Evolutionary conservation across 2,113 vertebrate genomes (phyloP).

Genomic region (Salvelinus sp.): DNA sequence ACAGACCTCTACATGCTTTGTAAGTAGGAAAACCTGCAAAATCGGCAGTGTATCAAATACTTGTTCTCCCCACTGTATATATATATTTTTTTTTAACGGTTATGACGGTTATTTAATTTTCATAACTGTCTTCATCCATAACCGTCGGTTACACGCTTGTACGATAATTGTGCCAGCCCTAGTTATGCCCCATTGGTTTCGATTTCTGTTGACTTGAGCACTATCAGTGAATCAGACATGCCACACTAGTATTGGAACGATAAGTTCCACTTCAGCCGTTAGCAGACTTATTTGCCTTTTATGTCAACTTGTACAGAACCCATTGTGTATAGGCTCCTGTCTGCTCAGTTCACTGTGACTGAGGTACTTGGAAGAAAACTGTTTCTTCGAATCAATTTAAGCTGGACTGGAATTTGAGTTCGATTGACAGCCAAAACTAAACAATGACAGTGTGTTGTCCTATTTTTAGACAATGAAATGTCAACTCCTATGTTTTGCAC

Average conservation of each 20-base stretch:
- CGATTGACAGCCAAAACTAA: slow-evolving; percentile 50
- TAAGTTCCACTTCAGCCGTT: slow-evolving; percentile 29
- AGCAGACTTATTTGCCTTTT: not conserved
- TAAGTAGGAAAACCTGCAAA: too few relatives aligned
- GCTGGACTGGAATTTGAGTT: slow-evolving; percentile 32
- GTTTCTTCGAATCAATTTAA: slow-evolving; percentile 33
- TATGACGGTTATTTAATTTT: too few relatives aligned
- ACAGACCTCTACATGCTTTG: too few relatives aligned
- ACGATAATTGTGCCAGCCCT: too few relatives aligned
- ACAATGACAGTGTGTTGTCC: slow-evolving; percentile 54
- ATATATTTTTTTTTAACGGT: too few relatives aligned
- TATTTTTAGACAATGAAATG: slow-evolving; percentile 58
- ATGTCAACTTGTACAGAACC: not conserved
- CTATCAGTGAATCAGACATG: slow-evolving; percentile 36
- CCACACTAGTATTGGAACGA: slow-evolving; percentile 28
- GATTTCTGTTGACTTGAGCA: too few relatives aligned
- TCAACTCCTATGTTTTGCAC: slow-evolving; percentile 62
- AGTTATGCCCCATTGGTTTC: too few relatives aligned
- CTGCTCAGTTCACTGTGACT: slow-evolving; percentile 21
- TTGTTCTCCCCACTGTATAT: too few relatives aligned
- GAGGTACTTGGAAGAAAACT: slow-evolving; percentile 24
- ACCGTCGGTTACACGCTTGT: too few relatives aligned
- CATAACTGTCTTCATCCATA: too few relatives aligned
- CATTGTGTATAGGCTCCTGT: not conserved
- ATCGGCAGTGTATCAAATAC: too few relatives aligned